Base-by-base conservation (phyloP, 2,113 vertebrate species). In the Macroglossus sobrinus region DNA sequence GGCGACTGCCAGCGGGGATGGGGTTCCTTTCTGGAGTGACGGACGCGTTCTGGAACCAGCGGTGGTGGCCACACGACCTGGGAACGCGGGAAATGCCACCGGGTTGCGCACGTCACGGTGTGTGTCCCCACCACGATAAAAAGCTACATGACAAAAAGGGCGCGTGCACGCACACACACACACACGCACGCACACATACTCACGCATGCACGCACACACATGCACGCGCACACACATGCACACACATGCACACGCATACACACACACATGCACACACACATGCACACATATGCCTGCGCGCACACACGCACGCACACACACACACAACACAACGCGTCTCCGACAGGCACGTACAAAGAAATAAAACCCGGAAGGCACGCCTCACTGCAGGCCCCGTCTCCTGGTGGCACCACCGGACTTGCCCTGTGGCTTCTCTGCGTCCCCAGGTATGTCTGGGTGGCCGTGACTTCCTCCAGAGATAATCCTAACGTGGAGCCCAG, bases 401-500 rank as follows among this genome's bases (percentile, higher is more conserved):
- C 18, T 0, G 26, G 33, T 3, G 2, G 21, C 11, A 3, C 18
- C 40, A 2, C 35, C 57, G 3, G 40, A 6, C 22, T 33, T 15
- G 35, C 5, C 59, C 43, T 21, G 1, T 1, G 30, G 26, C 12
- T n/a, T 57, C 81, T 47, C 63, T 1, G 8, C 0, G 3, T 38
- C 45, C 55, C 63, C 45, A 10, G 13, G 33, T 16, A 5, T 24
- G 1, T 21, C 57, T 12, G n/a, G 33, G 45, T 7, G 30, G 68
- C 8, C 3, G 4, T 2, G 66, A 53, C 21, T 78, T 43, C 15
- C 47, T 28, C 64, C 33, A 14, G 47, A 66, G 72, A 40, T 18
- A 13, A 21, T 0, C 19, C 21, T 24, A 1, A 22, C 13, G 2
- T 11, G 14, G 50, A 68, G 43, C 4, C 9, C 0, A 1, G 43